Conservation (phyloP, 2,113 vertebrate genomes). For the Corydoras maculifer region DNA sequence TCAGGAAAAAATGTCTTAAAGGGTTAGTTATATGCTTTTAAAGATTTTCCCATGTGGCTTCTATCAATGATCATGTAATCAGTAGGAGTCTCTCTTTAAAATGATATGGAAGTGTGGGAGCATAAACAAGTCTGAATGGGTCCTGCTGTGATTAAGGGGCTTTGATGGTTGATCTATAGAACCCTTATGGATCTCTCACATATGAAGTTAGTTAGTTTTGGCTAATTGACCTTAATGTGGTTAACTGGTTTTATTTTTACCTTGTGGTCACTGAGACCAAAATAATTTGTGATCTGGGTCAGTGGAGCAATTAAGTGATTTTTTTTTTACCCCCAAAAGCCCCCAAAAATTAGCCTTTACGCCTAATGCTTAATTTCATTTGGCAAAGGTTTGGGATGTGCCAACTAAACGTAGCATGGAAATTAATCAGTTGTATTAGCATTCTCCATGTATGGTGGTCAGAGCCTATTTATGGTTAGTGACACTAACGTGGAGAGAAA, state of each 20-base stretch:
- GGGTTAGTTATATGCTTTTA: no score
- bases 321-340: background rate
- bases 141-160: no score
- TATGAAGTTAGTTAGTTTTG: background rate
- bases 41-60: no score
- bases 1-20: no score
- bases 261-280: background rate
- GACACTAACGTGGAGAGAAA: conserved; percentile 35
- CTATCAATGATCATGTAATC: no score
- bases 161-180: no score
- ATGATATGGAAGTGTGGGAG: no score
- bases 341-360: background rate
- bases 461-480: conserved; percentile 39
- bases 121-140: no score
- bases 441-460: conserved; percentile 31
- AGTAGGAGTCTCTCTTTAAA: no score
- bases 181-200: no score
- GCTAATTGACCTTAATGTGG: background rate
- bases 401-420: conserved; percentile 24
- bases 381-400: conserved; percentile 9
- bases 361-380: background rate
- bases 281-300: background rate
- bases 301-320: background rate
- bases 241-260: background rate
- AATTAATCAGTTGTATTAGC: conserved; percentile 25